Evolutionary conservation across 2,888 invertebrate genomes (phyloP).

Genomic region (Limnephilus lunatus): DNA sequence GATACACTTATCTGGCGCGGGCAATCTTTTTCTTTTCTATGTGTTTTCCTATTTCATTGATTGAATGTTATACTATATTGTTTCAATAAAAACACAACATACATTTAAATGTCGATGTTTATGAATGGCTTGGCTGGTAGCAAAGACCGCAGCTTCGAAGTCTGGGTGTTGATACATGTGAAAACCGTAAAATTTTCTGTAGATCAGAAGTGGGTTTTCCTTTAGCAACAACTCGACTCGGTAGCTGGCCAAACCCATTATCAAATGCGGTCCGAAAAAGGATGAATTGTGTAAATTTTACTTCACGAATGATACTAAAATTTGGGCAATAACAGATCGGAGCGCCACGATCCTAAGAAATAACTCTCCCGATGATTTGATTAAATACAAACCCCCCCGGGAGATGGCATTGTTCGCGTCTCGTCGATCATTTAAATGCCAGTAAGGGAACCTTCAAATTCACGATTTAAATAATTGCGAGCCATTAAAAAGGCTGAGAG

Average conservation of each 20-base stretch:
- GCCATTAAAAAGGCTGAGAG: conserved; percentile 19
- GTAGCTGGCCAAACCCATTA: not conserved
- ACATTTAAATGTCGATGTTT: not conserved
- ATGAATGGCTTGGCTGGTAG: not conserved
- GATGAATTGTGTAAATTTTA: conserved; percentile 24
- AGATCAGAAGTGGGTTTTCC: not conserved
- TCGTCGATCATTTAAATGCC: conserved; percentile 49
- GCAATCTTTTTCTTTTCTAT: too few species aligned
- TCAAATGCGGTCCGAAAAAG: not conserved
- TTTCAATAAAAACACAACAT: not conserved
- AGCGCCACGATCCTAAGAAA: conserved; percentile 26
- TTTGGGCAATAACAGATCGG: conserved; percentile 39
- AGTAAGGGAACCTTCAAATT: conserved; percentile 43
- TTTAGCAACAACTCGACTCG: not conserved
- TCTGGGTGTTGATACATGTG: not conserved
- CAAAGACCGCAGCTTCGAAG: not conserved
- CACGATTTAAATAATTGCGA: conserved; percentile 51
- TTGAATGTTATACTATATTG: not conserved
- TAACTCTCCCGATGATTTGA: conserved; percentile 5
- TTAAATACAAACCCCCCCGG: conserved; percentile 24
- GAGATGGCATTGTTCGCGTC: conserved; percentile 46
- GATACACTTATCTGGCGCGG: too few species aligned
- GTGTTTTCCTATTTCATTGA: not conserved
- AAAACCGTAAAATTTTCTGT: not conserved
- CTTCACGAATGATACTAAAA: conserved; percentile 42